Base-by-base conservation (phyloP, 2,113 vertebrate genomes). In the Antennarius striatus region DNA sequence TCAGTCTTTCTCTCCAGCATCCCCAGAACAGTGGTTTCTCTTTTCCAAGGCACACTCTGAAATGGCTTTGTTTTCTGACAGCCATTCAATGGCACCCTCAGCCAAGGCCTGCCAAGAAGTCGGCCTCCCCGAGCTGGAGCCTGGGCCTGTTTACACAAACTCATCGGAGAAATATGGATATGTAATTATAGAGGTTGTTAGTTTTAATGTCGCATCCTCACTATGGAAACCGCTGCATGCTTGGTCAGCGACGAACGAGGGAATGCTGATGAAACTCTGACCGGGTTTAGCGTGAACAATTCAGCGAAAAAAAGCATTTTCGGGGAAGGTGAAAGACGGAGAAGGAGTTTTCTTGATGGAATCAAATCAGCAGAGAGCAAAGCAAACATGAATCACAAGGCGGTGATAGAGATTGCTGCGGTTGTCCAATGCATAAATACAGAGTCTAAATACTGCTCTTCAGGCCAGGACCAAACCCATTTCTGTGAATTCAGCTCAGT, bases 1-100 rank as follows among this genome's bases (percentile, higher is more conserved):
- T 79, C 28, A 9, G 5, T 36, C 64, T 74, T 65, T 80, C 76
- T 40, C 82, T 78, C 76, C 69, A 43, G 65, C 74, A 60, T 72
- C 64, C 58, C 63, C 30, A 63, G 68, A 86, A 80, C 88, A 80
- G 87, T 81, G 88, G 86, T 88, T 88, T 89, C 77, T 89, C 84
- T 89, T 88, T 88, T 88, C 86, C 85, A 68, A 86, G 82, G 70
- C 86, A 67, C 77, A 73, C 75, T 90, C 87, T 82, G 78, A 88
- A 88, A 89, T 80, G 87, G 82, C 88, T 89, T 89, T 91, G 87
- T 89, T 89, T 90, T 89, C 88, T 81, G 58, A 82, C 90, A 88
- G 77, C 82, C 84, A 77, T 81, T 88, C 90, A 86, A 84, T 82
- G 71, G 90, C 90, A 88, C 84, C 81, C 83, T 83, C 69, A 62